A percentile compares a stretch with the other conserved stretches of the same genome.
phyloP scores from a whole-genome alignment of 1,140 invertebrate species.

The Zaprionus vittiger region DNA sequence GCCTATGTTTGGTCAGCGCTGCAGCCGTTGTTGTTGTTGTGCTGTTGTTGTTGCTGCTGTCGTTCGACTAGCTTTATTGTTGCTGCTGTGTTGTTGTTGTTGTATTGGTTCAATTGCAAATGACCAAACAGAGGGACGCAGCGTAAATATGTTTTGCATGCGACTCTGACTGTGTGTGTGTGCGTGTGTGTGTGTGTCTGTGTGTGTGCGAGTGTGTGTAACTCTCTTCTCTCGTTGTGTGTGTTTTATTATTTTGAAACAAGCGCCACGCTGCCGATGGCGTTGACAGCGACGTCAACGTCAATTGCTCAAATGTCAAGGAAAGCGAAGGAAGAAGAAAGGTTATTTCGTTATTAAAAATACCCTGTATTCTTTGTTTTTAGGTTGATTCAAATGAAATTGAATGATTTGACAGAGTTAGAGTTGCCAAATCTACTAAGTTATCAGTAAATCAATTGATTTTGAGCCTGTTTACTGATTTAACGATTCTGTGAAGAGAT shows the following conservation, averaged over 20 bases:
- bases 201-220: constrained; percentile 14
- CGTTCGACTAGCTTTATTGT: background rate
- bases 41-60: background rate
- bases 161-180: background rate
- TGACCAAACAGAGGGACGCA: constrained; percentile 55
- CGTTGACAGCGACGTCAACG: constrained; percentile 24
- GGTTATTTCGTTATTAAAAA: background rate
- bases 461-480: too few species aligned
- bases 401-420: too few species aligned
- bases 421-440: too few species aligned
- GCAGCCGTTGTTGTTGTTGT: constrained; percentile 18
- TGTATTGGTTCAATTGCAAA: constrained; percentile 60
- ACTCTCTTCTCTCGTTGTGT: constrained; percentile 14
- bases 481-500: too few species aligned
- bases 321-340: constrained; percentile 13
- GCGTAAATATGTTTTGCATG: constrained; percentile 46
- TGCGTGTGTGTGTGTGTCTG: background rate
- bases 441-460: too few species aligned
- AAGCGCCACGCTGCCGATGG: constrained; percentile 23
- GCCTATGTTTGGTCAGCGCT: constrained; percentile 44
- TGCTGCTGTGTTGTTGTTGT: constrained; percentile 43
- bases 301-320: constrained; percentile 41
- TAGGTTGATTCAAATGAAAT: background rate
- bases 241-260: constrained; percentile 35
- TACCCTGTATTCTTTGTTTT: background rate